Evolutionary conservation across 2,797 vertebrate species (phyloP).

Genomic region (Dryobates pubescens): DNA sequence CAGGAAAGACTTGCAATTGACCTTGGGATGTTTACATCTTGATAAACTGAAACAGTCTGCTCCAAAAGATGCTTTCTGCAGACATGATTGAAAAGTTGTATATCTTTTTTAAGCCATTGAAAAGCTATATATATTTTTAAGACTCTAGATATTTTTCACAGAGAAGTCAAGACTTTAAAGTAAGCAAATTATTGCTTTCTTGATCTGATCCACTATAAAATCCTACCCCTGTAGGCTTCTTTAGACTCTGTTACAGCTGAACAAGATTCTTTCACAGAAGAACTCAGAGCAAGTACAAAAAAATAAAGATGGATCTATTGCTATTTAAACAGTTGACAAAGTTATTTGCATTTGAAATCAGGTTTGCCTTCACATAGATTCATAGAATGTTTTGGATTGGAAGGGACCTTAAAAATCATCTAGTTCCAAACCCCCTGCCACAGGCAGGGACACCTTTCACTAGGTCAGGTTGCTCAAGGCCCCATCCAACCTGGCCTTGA

Average conservation of each 20-base stretch:
- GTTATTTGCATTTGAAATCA: neutral
- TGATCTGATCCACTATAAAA: neutral
- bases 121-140: neutral
- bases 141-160: neutral
- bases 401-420: too few relatives aligned
- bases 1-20: neutral
- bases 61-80: neutral
- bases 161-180: neutral
- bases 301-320: neutral
- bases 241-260: neutral
- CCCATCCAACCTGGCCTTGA: too few relatives aligned
- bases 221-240: neutral
- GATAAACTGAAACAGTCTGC: neutral
- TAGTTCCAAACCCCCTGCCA: too few relatives aligned
- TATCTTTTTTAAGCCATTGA: neutral
- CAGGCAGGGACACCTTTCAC: too few relatives aligned
- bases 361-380: neutral
- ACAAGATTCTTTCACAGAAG: neutral
- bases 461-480: too few relatives aligned
- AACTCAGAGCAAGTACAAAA: neutral
- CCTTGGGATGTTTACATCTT: neutral
- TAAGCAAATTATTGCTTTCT: conserved; percentile 5
- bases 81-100: neutral
- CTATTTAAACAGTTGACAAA: neutral
- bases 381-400: too few relatives aligned